These are phyloP conservation scores for Coremacera marginata DNA, from an alignment of 2,888 invertebrate genomes.

Conservation along the genomic window DNA sequence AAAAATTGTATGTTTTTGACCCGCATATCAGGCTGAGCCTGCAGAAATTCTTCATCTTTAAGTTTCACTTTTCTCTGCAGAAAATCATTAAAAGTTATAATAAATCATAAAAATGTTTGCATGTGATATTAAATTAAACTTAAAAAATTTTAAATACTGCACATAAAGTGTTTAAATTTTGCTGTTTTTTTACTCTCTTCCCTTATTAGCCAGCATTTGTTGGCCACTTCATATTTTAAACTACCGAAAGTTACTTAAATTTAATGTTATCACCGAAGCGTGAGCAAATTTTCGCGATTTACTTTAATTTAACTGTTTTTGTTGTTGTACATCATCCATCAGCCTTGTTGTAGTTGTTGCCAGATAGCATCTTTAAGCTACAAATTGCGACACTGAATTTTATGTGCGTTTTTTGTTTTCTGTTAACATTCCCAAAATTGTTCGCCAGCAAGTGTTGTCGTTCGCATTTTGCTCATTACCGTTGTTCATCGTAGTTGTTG, in stretches of 20 bases:
- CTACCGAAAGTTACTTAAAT: constrained; percentile 26
- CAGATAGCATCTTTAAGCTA: background rate
- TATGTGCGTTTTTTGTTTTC: constrained; percentile 1
- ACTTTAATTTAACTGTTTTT: background rate
- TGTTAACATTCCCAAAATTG: constrained; percentile 26
- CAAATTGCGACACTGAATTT: constrained; percentile 6
- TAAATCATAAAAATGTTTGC: background rate
- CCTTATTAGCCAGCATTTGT: background rate
- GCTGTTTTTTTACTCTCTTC: background rate
- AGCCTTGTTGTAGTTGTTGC: background rate
- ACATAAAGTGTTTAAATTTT: background rate
- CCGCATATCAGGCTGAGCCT: background rate
- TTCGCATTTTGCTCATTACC: constrained; percentile 6
- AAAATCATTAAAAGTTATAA: background rate
- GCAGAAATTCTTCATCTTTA: background rate
- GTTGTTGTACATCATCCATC: background rate
- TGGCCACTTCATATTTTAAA: background rate
- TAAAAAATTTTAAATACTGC: background rate
- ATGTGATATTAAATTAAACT: background rate
- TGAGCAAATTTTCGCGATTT: constrained; percentile 32
- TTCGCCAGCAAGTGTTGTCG: constrained; percentile 4
- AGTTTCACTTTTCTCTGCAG: constrained; percentile 16
- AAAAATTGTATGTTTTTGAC: background rate
- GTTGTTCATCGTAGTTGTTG: background rate
- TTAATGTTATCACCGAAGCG: constrained; percentile 31